These are phyloP conservation scores for Nestor notabilis DNA, from an alignment of 2,113 vertebrate species.

Conservation along the genomic window DNA sequence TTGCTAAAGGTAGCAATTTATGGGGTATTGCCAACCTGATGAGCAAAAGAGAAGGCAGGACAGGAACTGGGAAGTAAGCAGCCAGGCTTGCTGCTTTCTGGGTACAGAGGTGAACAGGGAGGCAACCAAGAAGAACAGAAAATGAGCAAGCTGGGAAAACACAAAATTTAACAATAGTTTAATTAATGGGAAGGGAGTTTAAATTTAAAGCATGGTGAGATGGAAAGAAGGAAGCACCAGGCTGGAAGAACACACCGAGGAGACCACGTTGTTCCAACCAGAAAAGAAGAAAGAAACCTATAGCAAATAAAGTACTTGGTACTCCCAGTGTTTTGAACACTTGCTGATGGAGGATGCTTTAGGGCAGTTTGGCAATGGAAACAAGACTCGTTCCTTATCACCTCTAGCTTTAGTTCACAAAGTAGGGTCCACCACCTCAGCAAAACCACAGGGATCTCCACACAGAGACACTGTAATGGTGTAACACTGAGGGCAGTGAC, in stretches of 20 bases:
- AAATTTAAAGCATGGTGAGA: background rate
- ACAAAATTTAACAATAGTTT: background rate
- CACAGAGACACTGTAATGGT: fast-evolving
- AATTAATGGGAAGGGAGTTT: background rate
- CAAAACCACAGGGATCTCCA: fast-evolving
- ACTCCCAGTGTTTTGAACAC: background rate
- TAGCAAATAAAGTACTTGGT: background rate
- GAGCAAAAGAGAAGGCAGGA: background rate
- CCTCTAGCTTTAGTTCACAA: background rate
- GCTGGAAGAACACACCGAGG: background rate
- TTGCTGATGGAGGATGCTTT: background rate
- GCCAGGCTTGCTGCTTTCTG: background rate
- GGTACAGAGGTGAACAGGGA: background rate
- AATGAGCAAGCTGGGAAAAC: background rate
- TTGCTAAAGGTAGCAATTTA: background rate
- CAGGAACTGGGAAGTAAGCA: background rate
- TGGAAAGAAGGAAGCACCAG: background rate
- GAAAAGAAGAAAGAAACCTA: background rate
- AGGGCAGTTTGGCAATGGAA: background rate
- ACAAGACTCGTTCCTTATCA: background rate
- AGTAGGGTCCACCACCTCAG: background rate
- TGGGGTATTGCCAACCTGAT: background rate
- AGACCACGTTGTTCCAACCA: background rate
- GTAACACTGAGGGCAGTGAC: fast-evolving
- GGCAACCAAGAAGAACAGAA: background rate